phyloP scores from a whole-genome alignment of 2,888 invertebrate genomes.

The Ceraclea dissimilis region DNA sequence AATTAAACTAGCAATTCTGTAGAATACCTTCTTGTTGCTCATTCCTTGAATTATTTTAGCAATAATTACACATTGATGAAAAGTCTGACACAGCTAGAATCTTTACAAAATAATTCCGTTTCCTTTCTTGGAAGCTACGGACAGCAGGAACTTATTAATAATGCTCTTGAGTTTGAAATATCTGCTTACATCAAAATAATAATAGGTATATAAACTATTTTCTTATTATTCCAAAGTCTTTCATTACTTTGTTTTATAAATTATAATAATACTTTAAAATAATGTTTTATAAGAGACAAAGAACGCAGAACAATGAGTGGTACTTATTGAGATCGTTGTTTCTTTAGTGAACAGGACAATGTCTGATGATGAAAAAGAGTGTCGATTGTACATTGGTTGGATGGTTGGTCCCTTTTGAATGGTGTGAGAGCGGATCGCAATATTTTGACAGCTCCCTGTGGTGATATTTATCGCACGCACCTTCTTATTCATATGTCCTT shows the following conservation, averaged over 20 bases:
- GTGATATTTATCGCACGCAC: slow-evolving; percentile 24
- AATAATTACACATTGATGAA: too few species aligned
- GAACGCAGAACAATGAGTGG: not conserved
- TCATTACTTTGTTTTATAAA: not conserved
- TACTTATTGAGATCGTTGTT: not conserved
- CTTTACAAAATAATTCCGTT: too few species aligned
- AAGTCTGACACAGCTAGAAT: too few species aligned
- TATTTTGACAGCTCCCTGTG: slow-evolving; percentile 25
- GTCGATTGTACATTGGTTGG: slow-evolving; percentile 24
- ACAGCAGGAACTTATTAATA: too few species aligned
- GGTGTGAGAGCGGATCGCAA: slow-evolving; percentile 22
- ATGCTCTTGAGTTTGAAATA: too few species aligned
- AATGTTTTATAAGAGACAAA: not conserved
- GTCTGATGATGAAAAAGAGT: slow-evolving; percentile 10
- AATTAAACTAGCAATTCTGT: too few species aligned
- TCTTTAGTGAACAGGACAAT: not conserved
- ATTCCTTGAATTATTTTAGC: too few species aligned
- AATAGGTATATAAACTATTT: too few species aligned
- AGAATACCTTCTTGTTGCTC: too few species aligned
- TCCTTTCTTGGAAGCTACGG: too few species aligned
- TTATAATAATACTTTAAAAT: not conserved
- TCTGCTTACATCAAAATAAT: too few species aligned
- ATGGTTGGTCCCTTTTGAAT: slow-evolving; percentile 23
- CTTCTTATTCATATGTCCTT: not conserved
- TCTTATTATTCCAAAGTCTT: too few species aligned